A percentile compares a stretch with the other conserved stretches of the same genome.
These are phyloP conservation scores for Oreochromis niloticus DNA, from an alignment of 2,113 vertebrate species.

Conservation along the genomic window DNA sequence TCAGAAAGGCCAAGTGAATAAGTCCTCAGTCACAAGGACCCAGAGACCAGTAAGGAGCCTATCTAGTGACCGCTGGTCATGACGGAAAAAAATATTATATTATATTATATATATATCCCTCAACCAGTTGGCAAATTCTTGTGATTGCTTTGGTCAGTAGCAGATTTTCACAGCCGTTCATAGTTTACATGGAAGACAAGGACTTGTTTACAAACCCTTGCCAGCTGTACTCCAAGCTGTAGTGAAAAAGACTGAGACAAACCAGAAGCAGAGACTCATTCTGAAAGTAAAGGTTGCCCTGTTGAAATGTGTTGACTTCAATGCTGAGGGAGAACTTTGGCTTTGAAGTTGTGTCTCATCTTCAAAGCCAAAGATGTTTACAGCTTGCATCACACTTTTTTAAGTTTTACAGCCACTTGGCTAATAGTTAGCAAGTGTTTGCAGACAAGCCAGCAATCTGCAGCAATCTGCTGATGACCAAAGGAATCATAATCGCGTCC, in stretches of 20 bases:
- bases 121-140: not conserved
- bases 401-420: not conserved
- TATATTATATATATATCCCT: fast-evolving
- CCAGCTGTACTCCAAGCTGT: not conserved
- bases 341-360: not conserved
- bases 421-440: not conserved
- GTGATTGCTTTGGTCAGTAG: not conserved
- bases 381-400: not conserved
- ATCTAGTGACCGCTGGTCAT: too few relatives aligned
- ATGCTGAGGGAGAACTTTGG: not conserved
- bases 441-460: not conserved
- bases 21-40: not conserved
- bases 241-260: not conserved
- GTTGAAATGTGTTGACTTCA: not conserved
- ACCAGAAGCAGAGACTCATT: not conserved
- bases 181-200: not conserved
- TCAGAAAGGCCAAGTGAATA: not conserved
- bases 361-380: not conserved
- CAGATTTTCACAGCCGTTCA: not conserved
- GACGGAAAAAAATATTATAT: fast-evolving
- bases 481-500: not conserved
- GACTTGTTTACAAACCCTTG: not conserved
- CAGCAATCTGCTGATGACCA: not conserved
- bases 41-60: not conserved
- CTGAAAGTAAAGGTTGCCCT: not conserved